Evolutionary conservation across 2,797 vertebrate genomes (phyloP).

Genomic region (Brotula barbata): DNA sequence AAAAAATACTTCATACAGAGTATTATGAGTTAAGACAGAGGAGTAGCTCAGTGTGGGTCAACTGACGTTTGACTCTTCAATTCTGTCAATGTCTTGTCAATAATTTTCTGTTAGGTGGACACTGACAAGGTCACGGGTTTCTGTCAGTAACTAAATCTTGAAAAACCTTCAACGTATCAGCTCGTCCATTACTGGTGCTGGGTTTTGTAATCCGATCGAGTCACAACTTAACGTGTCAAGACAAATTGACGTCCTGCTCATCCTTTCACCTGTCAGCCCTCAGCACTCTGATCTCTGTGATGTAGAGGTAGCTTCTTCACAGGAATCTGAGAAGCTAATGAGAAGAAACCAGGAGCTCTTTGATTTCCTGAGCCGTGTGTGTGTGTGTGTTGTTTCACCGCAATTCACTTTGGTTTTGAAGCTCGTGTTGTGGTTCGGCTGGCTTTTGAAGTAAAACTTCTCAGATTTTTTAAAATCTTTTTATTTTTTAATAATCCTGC

Average conservation of each 20-base stretch:
- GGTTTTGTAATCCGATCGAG: slow-evolving; percentile 62
- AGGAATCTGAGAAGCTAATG: slow-evolving; percentile 56
- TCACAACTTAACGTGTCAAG: slow-evolving; percentile 69
- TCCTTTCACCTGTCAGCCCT: slow-evolving; percentile 2
- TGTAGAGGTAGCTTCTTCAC: slow-evolving; percentile 40
- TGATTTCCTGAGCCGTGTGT: slow-evolving; percentile 26
- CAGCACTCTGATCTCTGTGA: slow-evolving; percentile 10
- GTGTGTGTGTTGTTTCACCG: not conserved
- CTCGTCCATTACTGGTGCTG: slow-evolving; percentile 62
- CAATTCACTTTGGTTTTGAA: not conserved
- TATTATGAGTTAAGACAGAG: not conserved
- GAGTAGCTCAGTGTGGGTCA: slow-evolving; percentile 18
- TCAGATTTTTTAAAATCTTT: not conserved
- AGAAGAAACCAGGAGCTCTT: slow-evolving; percentile 30
- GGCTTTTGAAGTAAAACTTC: slow-evolving; percentile 26
- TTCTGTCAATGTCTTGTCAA: slow-evolving; percentile 43
- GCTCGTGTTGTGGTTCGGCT: slow-evolving; percentile 8
- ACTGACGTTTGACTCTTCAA: slow-evolving; percentile 38
- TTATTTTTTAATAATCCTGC: slow-evolving; percentile 2
- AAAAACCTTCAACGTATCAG: slow-evolving; percentile 24
- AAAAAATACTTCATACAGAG: no score
- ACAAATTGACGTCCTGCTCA: slow-evolving; percentile 59
- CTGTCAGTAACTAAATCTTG: slow-evolving; percentile 54
- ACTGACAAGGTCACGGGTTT: slow-evolving; percentile 59
- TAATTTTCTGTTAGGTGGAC: slow-evolving; percentile 41